Percentiles rank a stretch among this genome's conserved stretches.
These are phyloP conservation scores for Agrotis exclamationis DNA, from an alignment of 2,888 invertebrate species.

Conservation along the genomic window DNA sequence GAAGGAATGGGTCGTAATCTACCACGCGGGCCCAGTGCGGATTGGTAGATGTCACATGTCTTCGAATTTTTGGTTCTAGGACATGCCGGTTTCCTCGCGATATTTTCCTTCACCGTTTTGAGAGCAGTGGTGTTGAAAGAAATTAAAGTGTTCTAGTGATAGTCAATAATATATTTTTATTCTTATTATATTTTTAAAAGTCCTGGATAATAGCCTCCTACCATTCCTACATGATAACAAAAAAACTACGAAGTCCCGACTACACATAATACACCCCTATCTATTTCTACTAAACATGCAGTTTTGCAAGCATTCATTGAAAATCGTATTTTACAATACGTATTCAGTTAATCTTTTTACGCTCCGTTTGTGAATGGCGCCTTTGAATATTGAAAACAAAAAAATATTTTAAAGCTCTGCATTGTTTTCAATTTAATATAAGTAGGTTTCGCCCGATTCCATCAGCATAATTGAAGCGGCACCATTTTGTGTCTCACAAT, in stretches of 20 bases:
- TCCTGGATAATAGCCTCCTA: too few species aligned
- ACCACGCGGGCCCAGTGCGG: too few species aligned
- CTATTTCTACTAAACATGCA: slow-evolving; percentile 23
- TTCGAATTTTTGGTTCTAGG: too few species aligned
- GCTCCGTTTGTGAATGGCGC: slow-evolving; percentile 11
- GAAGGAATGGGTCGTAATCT: too few species aligned
- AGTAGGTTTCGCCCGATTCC: slow-evolving; percentile 25
- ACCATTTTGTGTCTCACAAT: slow-evolving; percentile 41
- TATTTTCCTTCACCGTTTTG: too few species aligned
- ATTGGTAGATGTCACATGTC: too few species aligned
- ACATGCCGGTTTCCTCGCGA: too few species aligned
- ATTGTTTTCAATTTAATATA: slow-evolving; percentile 33
- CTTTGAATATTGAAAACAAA: slow-evolving; percentile 48
- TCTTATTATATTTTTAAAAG: too few species aligned
- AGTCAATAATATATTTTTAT: too few species aligned
- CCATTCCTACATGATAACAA: not conserved
- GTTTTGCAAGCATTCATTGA: slow-evolving; percentile 4
- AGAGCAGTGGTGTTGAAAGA: too few species aligned
- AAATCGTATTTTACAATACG: slow-evolving; percentile 38
- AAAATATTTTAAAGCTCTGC: slow-evolving; percentile 38
- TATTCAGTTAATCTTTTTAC: slow-evolving; percentile 36
- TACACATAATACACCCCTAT: not conserved
- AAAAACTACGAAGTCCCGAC: too few species aligned
- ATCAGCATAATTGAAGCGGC: slow-evolving; percentile 51
- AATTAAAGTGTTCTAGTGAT: too few species aligned